These are phyloP conservation scores for Protobothrops mucrosquamatus DNA, from an alignment of 2,113 vertebrate species.

Conservation along the genomic window DNA sequence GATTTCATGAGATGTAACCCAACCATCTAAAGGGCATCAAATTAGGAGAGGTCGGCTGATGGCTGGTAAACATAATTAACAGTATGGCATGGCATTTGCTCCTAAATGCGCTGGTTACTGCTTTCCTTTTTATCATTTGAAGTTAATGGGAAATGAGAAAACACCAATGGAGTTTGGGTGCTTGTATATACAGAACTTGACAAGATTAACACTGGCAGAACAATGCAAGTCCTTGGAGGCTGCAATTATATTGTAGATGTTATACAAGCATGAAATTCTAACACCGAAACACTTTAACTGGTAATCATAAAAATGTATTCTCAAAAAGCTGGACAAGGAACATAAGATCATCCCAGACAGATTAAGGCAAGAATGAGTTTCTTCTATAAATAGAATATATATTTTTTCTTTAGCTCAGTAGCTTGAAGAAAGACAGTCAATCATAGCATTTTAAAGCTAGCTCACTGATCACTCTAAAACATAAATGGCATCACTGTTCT, in stretches of 20 bases:
- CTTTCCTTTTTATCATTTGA: background rate
- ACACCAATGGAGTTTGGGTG: background rate
- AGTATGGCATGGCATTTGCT: background rate
- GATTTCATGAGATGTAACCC: background rate
- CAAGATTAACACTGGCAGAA: constrained; percentile 1
- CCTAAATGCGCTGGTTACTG: background rate
- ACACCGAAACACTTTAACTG: background rate
- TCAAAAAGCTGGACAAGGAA: background rate
- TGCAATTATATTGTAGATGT: background rate
- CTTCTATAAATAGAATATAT: background rate
- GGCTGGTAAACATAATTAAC: background rate
- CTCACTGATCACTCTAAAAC: background rate
- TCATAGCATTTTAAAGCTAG: background rate
- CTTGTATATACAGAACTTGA: background rate
- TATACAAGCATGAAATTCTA: constrained; percentile 6
- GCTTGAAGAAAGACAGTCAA: background rate
- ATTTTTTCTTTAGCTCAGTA: background rate
- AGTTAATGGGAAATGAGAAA: background rate
- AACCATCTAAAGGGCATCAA: background rate
- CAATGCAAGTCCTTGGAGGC: background rate
- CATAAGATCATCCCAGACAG: background rate
- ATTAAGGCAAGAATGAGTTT: background rate
- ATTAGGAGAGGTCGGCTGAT: background rate
- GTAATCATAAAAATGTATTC: background rate
- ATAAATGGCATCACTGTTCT: background rate